Base-by-base conservation (phyloP, 2,797 vertebrate species). In the Hemibagrus guttatus region DNA sequence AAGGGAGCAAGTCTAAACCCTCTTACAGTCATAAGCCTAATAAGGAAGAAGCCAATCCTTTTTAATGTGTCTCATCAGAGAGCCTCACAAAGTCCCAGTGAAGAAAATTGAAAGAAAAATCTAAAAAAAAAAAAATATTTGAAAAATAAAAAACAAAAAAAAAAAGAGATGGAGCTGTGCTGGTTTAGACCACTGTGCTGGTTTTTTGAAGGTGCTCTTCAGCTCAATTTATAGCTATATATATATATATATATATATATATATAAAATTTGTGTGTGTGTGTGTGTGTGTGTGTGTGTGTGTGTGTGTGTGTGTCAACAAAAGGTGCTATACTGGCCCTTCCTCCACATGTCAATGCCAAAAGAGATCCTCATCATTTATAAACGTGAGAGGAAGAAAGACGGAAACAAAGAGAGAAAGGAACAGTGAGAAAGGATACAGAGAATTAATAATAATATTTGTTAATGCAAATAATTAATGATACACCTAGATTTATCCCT, bases 21-120 rank as follows among this genome's bases (percentile, higher is more conserved):
- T 42, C 58, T 46, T 46, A 81, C 26, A 63, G 21, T 17, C 13
- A 46, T 63, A 63, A 91, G 92, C 93, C 94, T 94, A 95, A 95
- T 94, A 95, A 95, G 93, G 93, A 93, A 92, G 69, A 81, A 92
- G 89, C 91, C 92, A 92, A 94, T 94, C 94, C 93, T 88, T 90
- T 39, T 91, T 95, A 94, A 94, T 93, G 90, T 90, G 49, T 84
- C 86, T 90, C 89, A 85, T 92, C 92, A 92, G 90, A 90, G 90
- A 46, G 59, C 58, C 26, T 42, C 7, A n/a, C 23, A 83, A 87
- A 84, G 81, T 81, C 66, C 61, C 3, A 3, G 63, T 39, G 14
- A 19, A 56, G 71, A 54, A 1, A 39, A 39, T 39, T 39, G 4
- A 39, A 39, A 39, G 35, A 39, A 39, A 39, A 39, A 39, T 39